phyloP scores from a whole-genome alignment of 2,113 vertebrate species.

The Cebus imitator region DNA sequence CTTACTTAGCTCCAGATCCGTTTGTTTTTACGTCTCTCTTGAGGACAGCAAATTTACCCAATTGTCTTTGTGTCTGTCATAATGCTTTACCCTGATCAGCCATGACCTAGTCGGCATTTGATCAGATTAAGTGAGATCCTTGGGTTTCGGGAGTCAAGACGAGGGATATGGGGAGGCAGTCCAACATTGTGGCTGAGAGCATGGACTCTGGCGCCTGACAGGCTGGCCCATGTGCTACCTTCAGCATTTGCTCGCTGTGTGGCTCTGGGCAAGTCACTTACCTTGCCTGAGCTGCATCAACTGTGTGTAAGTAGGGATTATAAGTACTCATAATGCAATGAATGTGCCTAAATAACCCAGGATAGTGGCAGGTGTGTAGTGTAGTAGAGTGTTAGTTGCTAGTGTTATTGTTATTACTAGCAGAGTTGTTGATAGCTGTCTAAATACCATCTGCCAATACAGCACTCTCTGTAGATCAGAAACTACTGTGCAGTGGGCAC shows the following conservation, averaged over 20 bases:
- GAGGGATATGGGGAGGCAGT: not conserved
- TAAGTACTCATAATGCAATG: not conserved
- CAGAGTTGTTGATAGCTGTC: not conserved
- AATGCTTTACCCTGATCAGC: not conserved
- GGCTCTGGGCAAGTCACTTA: not conserved
- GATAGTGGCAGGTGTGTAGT: fast-evolving
- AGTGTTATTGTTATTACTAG: not conserved
- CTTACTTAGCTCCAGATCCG: not conserved
- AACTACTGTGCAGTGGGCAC: not conserved
- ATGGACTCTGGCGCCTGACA: not conserved
- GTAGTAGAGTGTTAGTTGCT: not conserved
- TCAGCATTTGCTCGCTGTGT: not conserved
- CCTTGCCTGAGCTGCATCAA: too few relatives aligned
- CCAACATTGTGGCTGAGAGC: not conserved
- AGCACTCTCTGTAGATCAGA: not conserved
- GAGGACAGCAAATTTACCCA: not conserved
- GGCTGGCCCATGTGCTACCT: not conserved
- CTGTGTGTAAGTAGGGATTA: not conserved
- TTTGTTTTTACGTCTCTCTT: not conserved
- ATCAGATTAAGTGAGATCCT: not conserved
- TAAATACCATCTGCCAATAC: too few relatives aligned
- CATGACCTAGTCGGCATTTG: not conserved
- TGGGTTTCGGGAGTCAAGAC: not conserved
- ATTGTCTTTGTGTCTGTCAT: not conserved
- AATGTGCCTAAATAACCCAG: not conserved